Evolutionary conservation across 1,140 invertebrate genomes (phyloP).

Genomic region (Catajapyx aquilonaris): DNA sequence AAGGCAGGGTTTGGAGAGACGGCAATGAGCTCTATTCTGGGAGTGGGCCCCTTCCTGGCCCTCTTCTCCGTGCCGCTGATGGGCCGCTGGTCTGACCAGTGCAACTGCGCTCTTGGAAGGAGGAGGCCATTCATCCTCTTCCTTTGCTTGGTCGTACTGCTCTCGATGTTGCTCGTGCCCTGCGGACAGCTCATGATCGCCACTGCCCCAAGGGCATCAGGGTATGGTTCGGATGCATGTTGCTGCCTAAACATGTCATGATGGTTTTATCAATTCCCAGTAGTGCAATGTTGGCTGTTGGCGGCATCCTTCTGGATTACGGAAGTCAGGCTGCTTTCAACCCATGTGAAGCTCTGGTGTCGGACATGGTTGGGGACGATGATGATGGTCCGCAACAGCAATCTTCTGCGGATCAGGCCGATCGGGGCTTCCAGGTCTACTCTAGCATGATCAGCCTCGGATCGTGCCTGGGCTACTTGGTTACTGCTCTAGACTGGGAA

Average conservation of each 20-base stretch:
- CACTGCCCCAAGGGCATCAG: too few relatives aligned
- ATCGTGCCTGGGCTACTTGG: conserved; percentile 25
- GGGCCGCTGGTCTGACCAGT: conserved; percentile 23
- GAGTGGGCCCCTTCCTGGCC: conserved; percentile 23
- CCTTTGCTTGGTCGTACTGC: conserved; percentile 18
- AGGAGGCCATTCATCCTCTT: conserved; percentile 25
- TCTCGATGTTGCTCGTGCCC: conserved; percentile 20
- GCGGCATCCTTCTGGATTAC: conserved; percentile 25
- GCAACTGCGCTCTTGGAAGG: conserved; percentile 21
- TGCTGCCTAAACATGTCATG: too few relatives aligned
- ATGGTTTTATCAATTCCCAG: conserved; percentile 11
- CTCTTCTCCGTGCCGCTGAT: conserved; percentile 24
- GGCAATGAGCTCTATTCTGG: conserved; percentile 22
- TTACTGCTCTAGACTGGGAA: conserved; percentile 26
- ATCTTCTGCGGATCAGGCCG: conserved; percentile 17
- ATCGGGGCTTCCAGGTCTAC: conserved; percentile 24
- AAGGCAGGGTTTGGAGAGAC: conserved; percentile 25
- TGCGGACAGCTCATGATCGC: conserved; percentile 14
- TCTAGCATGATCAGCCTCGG: conserved; percentile 26
- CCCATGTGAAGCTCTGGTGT: conserved; percentile 26
- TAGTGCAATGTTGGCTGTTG: conserved; percentile 17
- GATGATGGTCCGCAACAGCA: too few relatives aligned
- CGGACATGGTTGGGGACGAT: conserved; percentile 17
- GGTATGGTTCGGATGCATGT: too few relatives aligned
- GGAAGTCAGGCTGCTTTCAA: conserved; percentile 25